These are phyloP conservation scores for Porites cylindrica DNA, from an alignment of 92 coral and sea anemone species.

Conservation along the genomic window DNA sequence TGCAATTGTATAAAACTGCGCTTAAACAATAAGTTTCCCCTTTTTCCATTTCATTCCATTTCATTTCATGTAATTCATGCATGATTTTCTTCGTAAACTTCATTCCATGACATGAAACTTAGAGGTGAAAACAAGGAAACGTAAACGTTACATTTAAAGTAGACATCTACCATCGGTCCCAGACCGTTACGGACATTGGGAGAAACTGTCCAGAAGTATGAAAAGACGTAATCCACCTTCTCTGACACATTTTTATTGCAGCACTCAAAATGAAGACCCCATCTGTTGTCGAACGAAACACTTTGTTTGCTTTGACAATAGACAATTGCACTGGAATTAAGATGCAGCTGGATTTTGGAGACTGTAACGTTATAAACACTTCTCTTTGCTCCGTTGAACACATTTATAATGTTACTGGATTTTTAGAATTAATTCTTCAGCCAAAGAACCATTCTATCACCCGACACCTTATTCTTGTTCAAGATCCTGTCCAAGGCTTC, in stretches of 20 bases:
- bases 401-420: constrained; percentile 59
- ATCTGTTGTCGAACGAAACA: background rate
- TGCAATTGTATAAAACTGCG: too few relatives aligned
- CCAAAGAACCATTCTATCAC: constrained; percentile 31
- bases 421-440: constrained; percentile 45
- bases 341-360: constrained; percentile 66
- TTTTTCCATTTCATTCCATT: too few relatives aligned
- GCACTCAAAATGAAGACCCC: constrained; percentile 42
- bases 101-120: too few relatives aligned
- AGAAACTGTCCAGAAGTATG: background rate
- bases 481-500: constrained; percentile 48
- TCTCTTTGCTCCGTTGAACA: constrained; percentile 61
- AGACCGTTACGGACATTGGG: background rate
- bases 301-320: constrained; percentile 5
- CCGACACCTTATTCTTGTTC: constrained; percentile 33
- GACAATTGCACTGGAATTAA: background rate
- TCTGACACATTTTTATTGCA: constrained; percentile 13
- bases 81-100: too few relatives aligned
- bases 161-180: background rate
- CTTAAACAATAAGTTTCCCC: too few relatives aligned
- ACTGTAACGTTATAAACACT: constrained; percentile 44
- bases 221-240: background rate
- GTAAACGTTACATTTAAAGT: too few relatives aligned
- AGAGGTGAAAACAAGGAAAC: too few relatives aligned
- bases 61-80: too few relatives aligned